A percentile compares a stretch with the other conserved stretches of the same genome.
phyloP scores from a whole-genome alignment of 1,140 invertebrate species.

The Phymorhynchus buccinoides region DNA sequence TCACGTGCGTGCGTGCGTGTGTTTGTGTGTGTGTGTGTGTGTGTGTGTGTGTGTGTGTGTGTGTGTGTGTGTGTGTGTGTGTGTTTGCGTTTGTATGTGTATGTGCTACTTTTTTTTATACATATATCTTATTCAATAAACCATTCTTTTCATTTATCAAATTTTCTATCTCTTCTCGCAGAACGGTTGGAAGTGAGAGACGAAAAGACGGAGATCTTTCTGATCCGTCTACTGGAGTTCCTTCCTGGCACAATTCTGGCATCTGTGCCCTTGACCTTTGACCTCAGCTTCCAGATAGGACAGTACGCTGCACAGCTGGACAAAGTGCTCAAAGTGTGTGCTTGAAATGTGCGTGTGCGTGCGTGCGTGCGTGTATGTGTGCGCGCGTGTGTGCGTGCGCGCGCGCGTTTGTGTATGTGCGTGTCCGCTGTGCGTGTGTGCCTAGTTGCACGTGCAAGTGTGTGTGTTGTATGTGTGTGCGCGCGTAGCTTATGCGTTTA shows the following conservation, averaged over 20 bases:
- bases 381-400: neutral
- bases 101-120: no score
- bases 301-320: conserved; percentile 80
- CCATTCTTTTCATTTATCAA: neutral
- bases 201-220: conserved; percentile 70
- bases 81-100: no score
- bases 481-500: no score
- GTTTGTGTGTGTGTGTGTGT: no score
- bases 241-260: conserved; percentile 81
- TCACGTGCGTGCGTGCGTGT: no score
- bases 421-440: conserved; percentile 7
- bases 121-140: no score
- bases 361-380: neutral
- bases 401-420: neutral
- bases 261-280: conserved; percentile 76
- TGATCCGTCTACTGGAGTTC: conserved; percentile 82
- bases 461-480: no score
- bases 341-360: neutral
- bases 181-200: no score
- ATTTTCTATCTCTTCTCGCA: neutral
- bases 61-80: no score
- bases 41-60: no score
- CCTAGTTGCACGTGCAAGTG: neutral
- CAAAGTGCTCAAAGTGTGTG: conserved; percentile 77
- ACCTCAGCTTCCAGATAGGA: conserved; percentile 81